These are phyloP conservation scores for Synchiropus splendidus DNA, from an alignment of 2,113 vertebrate species.

Conservation along the genomic window DNA sequence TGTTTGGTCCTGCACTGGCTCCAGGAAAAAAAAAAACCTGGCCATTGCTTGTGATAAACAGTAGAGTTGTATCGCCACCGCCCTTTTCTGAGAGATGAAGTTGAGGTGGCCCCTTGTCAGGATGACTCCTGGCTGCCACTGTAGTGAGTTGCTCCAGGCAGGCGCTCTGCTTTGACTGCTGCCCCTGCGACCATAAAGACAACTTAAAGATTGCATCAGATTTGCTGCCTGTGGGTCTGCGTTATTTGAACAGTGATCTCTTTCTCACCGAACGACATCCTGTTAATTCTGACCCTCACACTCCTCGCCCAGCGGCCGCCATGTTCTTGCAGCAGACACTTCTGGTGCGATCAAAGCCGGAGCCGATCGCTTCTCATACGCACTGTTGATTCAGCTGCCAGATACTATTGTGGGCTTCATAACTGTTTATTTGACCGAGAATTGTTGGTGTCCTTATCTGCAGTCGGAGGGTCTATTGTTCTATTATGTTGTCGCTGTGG, in stretches of 20 bases:
- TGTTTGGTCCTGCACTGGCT: too few species aligned
- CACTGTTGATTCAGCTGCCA: conserved; percentile 63
- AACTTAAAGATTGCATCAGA: too few species aligned
- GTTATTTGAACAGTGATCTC: conserved; percentile 11
- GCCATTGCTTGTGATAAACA: too few species aligned
- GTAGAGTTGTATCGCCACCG: too few species aligned
- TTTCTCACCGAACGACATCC: conserved; percentile 38
- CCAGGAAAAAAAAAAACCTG: too few species aligned
- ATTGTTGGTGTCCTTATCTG: conserved; percentile 62
- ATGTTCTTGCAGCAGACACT: conserved; percentile 21
- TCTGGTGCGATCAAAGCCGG: conserved; percentile 46
- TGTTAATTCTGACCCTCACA: conserved; percentile 28
- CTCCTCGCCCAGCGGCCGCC: too few species aligned
- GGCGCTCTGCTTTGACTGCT: too few species aligned
- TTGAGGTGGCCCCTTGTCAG: too few species aligned
- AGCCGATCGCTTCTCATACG: conserved; percentile 37
- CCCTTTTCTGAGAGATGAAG: too few species aligned
- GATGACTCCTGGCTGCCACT: too few species aligned
- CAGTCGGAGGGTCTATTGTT: conserved; percentile 51
- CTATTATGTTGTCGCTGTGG: conserved; percentile 43
- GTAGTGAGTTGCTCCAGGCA: too few species aligned
- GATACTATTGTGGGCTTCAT: conserved; percentile 58
- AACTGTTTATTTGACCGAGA: conserved; percentile 63
- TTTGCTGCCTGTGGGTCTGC: conserved; percentile 1
- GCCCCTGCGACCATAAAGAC: too few species aligned